These are phyloP conservation scores for Dicyrtomina minuta DNA, from an alignment of 2,888 invertebrate species.

Conservation along the genomic window DNA sequence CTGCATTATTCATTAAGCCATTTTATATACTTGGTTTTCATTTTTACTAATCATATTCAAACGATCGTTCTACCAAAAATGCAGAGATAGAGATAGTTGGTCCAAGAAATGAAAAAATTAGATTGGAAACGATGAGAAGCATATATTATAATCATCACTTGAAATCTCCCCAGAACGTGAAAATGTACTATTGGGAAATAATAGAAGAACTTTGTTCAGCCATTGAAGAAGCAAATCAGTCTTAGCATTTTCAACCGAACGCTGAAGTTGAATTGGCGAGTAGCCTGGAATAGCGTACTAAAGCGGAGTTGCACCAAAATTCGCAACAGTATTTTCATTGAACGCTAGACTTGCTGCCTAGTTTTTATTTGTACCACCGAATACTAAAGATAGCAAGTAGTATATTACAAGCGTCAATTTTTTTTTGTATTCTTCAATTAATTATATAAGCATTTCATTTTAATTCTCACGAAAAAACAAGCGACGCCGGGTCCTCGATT, in stretches of 20 bases:
- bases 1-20: too few species aligned
- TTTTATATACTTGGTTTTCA: too few species aligned
- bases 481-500: constrained; percentile 71
- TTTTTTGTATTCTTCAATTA: too few species aligned
- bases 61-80: constrained; percentile 70
- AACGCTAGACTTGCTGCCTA: constrained; percentile 76
- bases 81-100: constrained; percentile 65
- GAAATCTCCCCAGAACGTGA: constrained; percentile 14
- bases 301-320: constrained; percentile 72
- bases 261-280: constrained; percentile 64
- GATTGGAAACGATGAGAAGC: constrained; percentile 42
- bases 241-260: constrained; percentile 54
- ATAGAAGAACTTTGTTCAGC: constrained; percentile 58
- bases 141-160: constrained; percentile 33
- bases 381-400: too few species aligned
- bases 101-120: constrained; percentile 64
- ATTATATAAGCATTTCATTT: too few species aligned
- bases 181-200: constrained; percentile 44
- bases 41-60: too few species aligned
- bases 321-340: constrained; percentile 73
- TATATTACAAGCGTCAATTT: too few species aligned
- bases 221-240: constrained; percentile 59
- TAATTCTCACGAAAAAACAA: constrained; percentile 80
- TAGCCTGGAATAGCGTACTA: constrained; percentile 70
- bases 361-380: too few species aligned